phyloP scores from a whole-genome alignment of 2,113 vertebrate species.

The Ochotona curzoniae region DNA sequence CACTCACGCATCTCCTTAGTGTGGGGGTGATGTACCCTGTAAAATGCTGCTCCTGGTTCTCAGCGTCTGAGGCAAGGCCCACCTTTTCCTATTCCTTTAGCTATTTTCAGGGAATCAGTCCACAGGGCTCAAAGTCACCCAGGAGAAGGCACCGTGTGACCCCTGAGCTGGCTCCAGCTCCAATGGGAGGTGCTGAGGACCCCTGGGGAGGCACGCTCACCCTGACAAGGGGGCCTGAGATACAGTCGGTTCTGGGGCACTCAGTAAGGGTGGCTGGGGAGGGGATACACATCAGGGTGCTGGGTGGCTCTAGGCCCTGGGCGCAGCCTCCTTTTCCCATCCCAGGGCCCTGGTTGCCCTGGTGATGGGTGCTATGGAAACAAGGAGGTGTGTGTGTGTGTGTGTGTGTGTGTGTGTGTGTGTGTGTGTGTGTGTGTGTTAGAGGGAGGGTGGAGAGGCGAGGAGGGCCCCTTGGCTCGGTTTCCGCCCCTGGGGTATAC shows the following conservation, averaged over 20 bases:
- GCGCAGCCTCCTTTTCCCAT: slow-evolving; percentile 72
- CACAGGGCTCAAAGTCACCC: slow-evolving; percentile 11
- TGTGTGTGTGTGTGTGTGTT: background rate
- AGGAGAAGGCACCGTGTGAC: background rate
- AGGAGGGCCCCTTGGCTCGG: slow-evolving; percentile 60
- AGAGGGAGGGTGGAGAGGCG: background rate
- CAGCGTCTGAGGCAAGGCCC: slow-evolving; percentile 45
- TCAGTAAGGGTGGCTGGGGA: background rate
- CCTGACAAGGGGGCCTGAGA: background rate
- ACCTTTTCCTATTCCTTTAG: background rate
- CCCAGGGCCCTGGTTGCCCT: slow-evolving; percentile 73
- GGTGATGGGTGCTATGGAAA: slow-evolving; percentile 82
- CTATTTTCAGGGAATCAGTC: slow-evolving; percentile 6
- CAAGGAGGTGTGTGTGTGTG: too few relatives aligned
- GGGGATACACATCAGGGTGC: slow-evolving; percentile 36
- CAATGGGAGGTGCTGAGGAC: background rate
- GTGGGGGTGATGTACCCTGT: background rate
- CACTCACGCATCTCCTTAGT: slow-evolving; percentile 44
- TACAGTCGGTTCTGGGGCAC: background rate
- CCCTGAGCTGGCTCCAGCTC: background rate
- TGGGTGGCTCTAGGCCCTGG: slow-evolving; percentile 58
- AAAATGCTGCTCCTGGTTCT: background rate
- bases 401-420: slow-evolving; percentile 44
- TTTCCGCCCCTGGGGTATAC: slow-evolving; percentile 70
- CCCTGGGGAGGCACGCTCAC: background rate